These are phyloP conservation scores for Lipotes vexillifer DNA, from an alignment of 2,113 vertebrate species.

Conservation along the genomic window DNA sequence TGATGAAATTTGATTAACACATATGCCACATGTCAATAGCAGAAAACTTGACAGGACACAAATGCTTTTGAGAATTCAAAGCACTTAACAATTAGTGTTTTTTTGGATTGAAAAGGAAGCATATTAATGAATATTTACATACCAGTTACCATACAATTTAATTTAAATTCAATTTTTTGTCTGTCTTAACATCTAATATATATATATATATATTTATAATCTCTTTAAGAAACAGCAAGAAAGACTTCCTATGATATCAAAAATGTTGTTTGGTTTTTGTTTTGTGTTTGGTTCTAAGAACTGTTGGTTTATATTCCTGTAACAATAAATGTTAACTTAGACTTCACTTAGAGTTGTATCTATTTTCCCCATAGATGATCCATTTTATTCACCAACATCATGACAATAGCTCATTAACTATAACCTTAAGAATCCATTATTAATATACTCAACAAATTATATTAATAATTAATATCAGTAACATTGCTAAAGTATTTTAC, in stretches of 20 bases:
- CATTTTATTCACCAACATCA: not conserved
- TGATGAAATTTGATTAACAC: constrained; percentile 27
- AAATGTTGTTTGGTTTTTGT: not conserved
- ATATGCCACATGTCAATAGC: not conserved
- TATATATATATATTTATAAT: not conserved
- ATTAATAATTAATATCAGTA: not conserved
- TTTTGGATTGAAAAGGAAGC: not conserved
- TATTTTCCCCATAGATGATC: not conserved
- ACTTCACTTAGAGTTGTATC: not conserved
- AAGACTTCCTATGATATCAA: not conserved
- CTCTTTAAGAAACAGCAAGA: not conserved
- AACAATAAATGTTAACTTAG: not conserved
- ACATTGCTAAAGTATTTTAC: not conserved
- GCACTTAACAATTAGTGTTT: not conserved
- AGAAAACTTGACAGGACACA: not conserved
- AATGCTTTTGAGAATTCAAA: constrained; percentile 7
- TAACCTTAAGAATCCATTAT: not conserved
- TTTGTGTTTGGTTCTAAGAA: not conserved
- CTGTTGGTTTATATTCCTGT: not conserved
- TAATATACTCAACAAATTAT: not conserved
- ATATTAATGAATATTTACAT: not conserved
- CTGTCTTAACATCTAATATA: not conserved
- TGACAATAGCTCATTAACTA: not conserved
- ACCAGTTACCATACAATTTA: not conserved
- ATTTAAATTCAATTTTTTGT: not conserved